Percentiles rank a stretch among this genome's conserved stretches.
phyloP scores from a whole-genome alignment of 2,797 vertebrate species.

The Macroramphosus scolopax region DNA sequence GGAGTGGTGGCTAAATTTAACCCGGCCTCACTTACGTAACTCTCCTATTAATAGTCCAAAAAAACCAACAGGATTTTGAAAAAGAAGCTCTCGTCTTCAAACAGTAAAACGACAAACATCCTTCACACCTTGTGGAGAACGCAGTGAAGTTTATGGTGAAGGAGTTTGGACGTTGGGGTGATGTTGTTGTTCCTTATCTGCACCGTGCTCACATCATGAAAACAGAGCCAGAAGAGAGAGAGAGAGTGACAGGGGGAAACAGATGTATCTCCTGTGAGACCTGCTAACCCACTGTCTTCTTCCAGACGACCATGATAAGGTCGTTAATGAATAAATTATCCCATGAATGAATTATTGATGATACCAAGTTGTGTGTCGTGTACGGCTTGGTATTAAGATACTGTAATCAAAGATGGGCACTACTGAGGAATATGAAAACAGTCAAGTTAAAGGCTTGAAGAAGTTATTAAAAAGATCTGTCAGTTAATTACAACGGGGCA shows the following conservation, averaged over 20 bases:
- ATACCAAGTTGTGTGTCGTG: slow-evolving; percentile 32
- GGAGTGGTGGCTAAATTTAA: slow-evolving; percentile 8
- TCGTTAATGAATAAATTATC: slow-evolving; percentile 80
- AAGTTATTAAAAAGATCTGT: too few species aligned
- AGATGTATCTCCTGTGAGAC: too few species aligned
- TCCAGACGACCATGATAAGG: slow-evolving; percentile 63
- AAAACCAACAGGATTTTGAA: slow-evolving; percentile 12
- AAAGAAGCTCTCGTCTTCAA: not conserved
- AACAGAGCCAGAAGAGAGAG: not conserved
- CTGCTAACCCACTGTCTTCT: slow-evolving; percentile 47
- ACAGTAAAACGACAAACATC: slow-evolving; percentile 3
- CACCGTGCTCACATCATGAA: too few species aligned
- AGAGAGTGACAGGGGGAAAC: not conserved
- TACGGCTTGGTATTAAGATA: slow-evolving; percentile 15
- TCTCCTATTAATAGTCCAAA: slow-evolving; percentile 8
- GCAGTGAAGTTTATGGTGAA: too few species aligned
- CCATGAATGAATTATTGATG: slow-evolving; percentile 71
- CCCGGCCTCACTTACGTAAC: slow-evolving; percentile 5
- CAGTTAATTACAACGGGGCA: too few species aligned
- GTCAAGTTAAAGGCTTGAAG: too few species aligned
- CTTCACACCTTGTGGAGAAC: not conserved
- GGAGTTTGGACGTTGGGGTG: not conserved
- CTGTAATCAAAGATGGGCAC: slow-evolving; percentile 1
- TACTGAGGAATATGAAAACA: too few species aligned
- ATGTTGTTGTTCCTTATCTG: slow-evolving; percentile 21